These are phyloP conservation scores for Ia io DNA, from an alignment of 2,113 vertebrate species.

Conservation along the genomic window DNA sequence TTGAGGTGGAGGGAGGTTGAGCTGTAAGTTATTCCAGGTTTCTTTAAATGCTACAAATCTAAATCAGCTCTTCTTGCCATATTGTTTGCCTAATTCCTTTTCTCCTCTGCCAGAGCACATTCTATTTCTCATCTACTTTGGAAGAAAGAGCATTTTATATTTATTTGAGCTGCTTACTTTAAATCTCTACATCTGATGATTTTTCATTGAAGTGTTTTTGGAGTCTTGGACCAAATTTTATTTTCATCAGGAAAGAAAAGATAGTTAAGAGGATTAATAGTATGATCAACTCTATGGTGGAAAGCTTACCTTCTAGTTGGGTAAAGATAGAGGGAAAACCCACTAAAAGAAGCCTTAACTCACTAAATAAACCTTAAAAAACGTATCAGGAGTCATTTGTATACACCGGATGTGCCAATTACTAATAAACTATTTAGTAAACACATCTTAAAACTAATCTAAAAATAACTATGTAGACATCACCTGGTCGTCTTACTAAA, in stretches of 20 bases:
- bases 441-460: not conserved
- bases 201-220: slow-evolving; percentile 42
- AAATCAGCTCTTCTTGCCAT: not conserved
- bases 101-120: slow-evolving; percentile 35
- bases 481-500: slow-evolving; percentile 25
- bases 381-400: not conserved
- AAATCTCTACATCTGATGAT: slow-evolving; percentile 32
- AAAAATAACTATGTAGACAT: not conserved
- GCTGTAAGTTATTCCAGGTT: not conserved
- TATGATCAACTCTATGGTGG: not conserved
- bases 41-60: not conserved
- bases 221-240: slow-evolving; percentile 35
- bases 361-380: not conserved
- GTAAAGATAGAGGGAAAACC: too few relatives aligned
- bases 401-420: not conserved
- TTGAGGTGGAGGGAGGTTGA: not conserved
- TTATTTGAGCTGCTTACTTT: slow-evolving; percentile 42
- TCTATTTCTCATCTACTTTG: slow-evolving; percentile 18
- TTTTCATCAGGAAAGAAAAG: slow-evolving; percentile 8
- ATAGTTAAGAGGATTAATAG: slow-evolving; percentile 23
- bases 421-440: slow-evolving; percentile 28
- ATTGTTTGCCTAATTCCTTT: slow-evolving; percentile 36
- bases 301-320: too few relatives aligned
- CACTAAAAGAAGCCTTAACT: not conserved
- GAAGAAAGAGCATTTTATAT: slow-evolving; percentile 46